A percentile compares a stretch with the other conserved stretches of the same genome.
These are phyloP conservation scores for Parazoanthus atlanticus DNA, from an alignment of 92 coral and sea anemone genomes.

Conservation along the genomic window DNA sequence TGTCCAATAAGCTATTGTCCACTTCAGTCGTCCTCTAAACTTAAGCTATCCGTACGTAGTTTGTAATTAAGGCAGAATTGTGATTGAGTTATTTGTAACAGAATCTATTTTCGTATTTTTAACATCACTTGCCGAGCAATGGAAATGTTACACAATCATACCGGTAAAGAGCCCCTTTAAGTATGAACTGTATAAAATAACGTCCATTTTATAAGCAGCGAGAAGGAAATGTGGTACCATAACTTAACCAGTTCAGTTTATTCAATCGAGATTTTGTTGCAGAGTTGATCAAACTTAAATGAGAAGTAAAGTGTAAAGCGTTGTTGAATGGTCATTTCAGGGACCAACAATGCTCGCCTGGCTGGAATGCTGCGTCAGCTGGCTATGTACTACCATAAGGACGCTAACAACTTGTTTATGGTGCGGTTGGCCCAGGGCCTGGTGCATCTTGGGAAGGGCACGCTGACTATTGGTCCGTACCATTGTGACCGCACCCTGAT, in stretches of 20 bases:
- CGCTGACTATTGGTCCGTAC: constrained; percentile 93
- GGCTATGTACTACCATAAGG: constrained; percentile 98
- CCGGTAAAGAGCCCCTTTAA: too few relatives aligned
- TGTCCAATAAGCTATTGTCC: too few relatives aligned
- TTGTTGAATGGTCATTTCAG: constrained; percentile 35
- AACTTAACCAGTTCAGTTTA: neutral
- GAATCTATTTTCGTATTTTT: too few relatives aligned
- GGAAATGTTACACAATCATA: too few relatives aligned
- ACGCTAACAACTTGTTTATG: constrained; percentile 97
- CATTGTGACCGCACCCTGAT: constrained; percentile 94
- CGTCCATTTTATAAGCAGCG: too few relatives aligned
- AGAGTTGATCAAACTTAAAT: neutral
- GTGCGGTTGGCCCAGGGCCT: constrained; percentile 99
- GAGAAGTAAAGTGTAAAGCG: neutral
- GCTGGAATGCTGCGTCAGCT: constrained; percentile 97
- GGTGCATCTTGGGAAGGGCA: constrained; percentile 98
- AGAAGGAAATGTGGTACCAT: too few relatives aligned
- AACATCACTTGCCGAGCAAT: too few relatives aligned
- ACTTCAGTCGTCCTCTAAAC: too few relatives aligned
- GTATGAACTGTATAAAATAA: too few relatives aligned
- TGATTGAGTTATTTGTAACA: too few relatives aligned
- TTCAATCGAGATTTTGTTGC: neutral
- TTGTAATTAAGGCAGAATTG: too few relatives aligned
- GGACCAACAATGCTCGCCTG: constrained; percentile 95
- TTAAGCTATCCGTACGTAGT: too few relatives aligned